These are phyloP conservation scores for Linyphia triangularis DNA, from an alignment of 2,888 invertebrate genomes.

Conservation along the genomic window DNA sequence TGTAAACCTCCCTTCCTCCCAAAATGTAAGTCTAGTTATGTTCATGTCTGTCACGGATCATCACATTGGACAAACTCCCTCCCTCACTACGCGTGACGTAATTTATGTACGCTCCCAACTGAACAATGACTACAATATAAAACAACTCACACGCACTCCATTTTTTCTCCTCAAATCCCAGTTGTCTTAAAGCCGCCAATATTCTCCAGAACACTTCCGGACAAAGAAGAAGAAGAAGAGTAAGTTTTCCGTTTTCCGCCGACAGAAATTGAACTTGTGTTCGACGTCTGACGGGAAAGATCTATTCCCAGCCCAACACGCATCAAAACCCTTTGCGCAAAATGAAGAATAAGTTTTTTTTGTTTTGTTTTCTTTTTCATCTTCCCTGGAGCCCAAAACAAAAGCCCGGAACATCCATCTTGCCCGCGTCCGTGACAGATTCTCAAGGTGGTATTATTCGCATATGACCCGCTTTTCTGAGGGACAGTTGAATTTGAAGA, in stretches of 20 bases:
- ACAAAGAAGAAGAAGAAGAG: neutral
- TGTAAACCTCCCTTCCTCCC: too few species aligned
- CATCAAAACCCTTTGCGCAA: neutral
- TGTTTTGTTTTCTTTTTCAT: neutral
- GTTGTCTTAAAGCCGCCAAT: too few species aligned
- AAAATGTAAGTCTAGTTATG: too few species aligned
- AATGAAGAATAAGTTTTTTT: neutral
- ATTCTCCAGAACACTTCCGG: neutral
- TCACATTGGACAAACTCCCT: too few species aligned
- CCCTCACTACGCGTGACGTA: too few species aligned
- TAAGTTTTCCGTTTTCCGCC: neutral
- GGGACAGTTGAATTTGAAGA: too few species aligned
- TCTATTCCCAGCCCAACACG: conserved; percentile 10
- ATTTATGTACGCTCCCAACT: too few species aligned
- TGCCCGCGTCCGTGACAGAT: neutral
- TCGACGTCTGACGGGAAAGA: neutral
- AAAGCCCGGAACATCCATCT: neutral
- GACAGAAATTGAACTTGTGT: neutral
- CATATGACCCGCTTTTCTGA: neutral
- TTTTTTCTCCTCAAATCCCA: neutral
- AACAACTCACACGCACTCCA: too few species aligned
- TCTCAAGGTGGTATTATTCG: neutral
- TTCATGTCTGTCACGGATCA: too few species aligned
- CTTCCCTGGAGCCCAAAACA: neutral
- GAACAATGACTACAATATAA: too few species aligned